A percentile compares a stretch with the other conserved stretches of the same genome.
These are phyloP conservation scores for Brachionus rubens DNA, from an alignment of 1,140 invertebrate species.

Conservation along the genomic window DNA sequence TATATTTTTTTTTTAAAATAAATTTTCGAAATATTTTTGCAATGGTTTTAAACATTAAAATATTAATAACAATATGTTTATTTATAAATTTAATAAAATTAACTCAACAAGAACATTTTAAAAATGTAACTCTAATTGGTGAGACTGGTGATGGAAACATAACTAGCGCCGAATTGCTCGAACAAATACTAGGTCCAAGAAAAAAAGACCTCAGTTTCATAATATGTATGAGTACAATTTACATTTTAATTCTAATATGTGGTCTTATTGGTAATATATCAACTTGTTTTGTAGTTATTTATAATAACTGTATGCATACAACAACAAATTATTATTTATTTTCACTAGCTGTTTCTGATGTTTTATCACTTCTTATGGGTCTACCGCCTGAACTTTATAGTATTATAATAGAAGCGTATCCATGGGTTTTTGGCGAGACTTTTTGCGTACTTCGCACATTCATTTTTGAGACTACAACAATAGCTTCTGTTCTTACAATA, in stretches of 20 bases:
- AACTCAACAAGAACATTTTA: no score
- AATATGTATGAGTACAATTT: slow-evolving; percentile 47
- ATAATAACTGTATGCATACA: slow-evolving; percentile 61
- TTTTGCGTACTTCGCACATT: slow-evolving; percentile 81
- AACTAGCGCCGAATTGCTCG: not conserved
- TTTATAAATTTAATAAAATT: no score
- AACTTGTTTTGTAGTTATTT: slow-evolving; percentile 51
- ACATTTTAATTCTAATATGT: slow-evolving; percentile 52
- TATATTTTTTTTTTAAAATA: not conserved
- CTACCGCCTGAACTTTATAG: slow-evolving; percentile 79
- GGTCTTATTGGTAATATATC: slow-evolving; percentile 53
- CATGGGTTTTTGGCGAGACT: slow-evolving; percentile 77
- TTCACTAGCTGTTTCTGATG: slow-evolving; percentile 83
- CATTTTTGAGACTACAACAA: slow-evolving; percentile 81
- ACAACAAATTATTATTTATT: slow-evolving; percentile 84
- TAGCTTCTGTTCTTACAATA: slow-evolving; percentile 86
- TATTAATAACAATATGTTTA: no score
- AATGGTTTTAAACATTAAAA: no score
- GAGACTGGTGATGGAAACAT: not conserved
- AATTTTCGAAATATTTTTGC: no score
- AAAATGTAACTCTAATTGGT: no score
- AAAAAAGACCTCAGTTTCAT: not conserved
- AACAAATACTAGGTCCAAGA: slow-evolving; percentile 5
- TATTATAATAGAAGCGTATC: slow-evolving; percentile 74
- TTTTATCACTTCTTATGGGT: slow-evolving; percentile 73